Conservation (phyloP, 2,888 invertebrate species). For the Cerceris ruficornis region DNA sequence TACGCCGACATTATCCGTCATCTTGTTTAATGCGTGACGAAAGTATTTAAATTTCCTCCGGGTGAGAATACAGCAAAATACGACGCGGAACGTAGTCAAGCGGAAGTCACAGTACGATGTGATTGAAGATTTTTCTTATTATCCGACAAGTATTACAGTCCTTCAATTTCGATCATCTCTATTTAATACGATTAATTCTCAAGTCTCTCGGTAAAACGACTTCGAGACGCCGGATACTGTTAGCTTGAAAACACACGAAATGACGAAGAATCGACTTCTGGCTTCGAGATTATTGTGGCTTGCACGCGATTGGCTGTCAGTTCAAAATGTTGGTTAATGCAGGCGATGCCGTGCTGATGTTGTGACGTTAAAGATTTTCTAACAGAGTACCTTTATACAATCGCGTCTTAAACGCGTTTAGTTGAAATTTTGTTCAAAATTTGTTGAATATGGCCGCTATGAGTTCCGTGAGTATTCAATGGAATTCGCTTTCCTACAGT, state of each 20-base stretch:
- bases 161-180: slow-evolving; percentile 15
- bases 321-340: slow-evolving; percentile 80
- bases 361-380: slow-evolving; percentile 78
- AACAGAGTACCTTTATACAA: slow-evolving; percentile 57
- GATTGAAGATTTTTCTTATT: slow-evolving; percentile 15
- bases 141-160: slow-evolving; percentile 5
- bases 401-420: slow-evolving; percentile 47
- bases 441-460: slow-evolving; percentile 70
- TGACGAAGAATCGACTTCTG: slow-evolving; percentile 64
- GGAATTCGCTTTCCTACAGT: slow-evolving; percentile 10
- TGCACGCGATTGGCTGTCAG: slow-evolving; percentile 74
- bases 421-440: slow-evolving; percentile 48
- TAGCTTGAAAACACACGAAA: slow-evolving; percentile 61
- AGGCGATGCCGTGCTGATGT: slow-evolving; percentile 74
- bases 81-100: slow-evolving; percentile 14
- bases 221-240: slow-evolving; percentile 42
- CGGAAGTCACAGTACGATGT: slow-evolving; percentile 14
- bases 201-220: slow-evolving; percentile 6
- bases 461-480: slow-evolving; percentile 74
- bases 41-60: slow-evolving; percentile 44
- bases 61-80: slow-evolving; percentile 5
- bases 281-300: slow-evolving; percentile 69
- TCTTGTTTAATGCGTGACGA: slow-evolving; percentile 37
- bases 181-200: slow-evolving; percentile 20
- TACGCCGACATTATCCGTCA: slow-evolving; percentile 63